These are phyloP conservation scores for Agonopterix heracliana DNA, from an alignment of 2,888 invertebrate genomes.

Conservation along the genomic window DNA sequence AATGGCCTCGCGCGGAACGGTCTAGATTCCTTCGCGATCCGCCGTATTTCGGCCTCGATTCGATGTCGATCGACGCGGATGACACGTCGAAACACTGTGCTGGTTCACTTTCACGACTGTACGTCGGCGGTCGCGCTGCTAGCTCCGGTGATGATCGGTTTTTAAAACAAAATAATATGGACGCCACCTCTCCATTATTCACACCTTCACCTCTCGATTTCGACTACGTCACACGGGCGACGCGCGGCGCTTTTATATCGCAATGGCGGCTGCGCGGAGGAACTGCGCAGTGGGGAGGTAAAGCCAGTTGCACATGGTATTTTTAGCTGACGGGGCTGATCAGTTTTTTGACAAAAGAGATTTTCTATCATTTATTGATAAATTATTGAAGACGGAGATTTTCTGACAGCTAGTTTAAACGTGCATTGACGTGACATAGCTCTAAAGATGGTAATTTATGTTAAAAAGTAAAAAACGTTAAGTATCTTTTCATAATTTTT, in stretches of 20 bases:
- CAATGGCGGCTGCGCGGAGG: conserved; percentile 59
- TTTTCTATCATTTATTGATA: neutral
- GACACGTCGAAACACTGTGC: conserved; percentile 72
- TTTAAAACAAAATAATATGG: conserved; percentile 53
- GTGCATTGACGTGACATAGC: too few relatives aligned
- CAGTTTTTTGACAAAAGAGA: neutral
- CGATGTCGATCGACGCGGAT: conserved; percentile 63
- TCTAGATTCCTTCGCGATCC: conserved; percentile 36
- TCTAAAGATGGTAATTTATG: too few relatives aligned
- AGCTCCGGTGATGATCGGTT: conserved; percentile 70
- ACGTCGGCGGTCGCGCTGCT: conserved; percentile 69
- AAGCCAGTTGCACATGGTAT: conserved; percentile 33
- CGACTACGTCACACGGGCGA: conserved; percentile 66
- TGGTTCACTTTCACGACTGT: conserved; percentile 65
- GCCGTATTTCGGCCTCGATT: conserved; percentile 52
- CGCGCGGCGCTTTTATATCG: conserved; percentile 54
- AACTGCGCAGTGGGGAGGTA: conserved; percentile 61
- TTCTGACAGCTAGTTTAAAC: too few relatives aligned
- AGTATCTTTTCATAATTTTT: neutral
- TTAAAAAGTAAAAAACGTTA: neutral
- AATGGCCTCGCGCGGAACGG: conserved; percentile 53
- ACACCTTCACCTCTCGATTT: conserved; percentile 70
- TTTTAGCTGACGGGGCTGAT: neutral
- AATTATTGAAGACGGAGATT: neutral
- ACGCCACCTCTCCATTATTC: conserved; percentile 73